Evolutionary conservation across 1,140 invertebrate genomes (phyloP), one percentile per base, ranked within the genome.

Genomic region (Akabosia matsudoensis): DNA sequence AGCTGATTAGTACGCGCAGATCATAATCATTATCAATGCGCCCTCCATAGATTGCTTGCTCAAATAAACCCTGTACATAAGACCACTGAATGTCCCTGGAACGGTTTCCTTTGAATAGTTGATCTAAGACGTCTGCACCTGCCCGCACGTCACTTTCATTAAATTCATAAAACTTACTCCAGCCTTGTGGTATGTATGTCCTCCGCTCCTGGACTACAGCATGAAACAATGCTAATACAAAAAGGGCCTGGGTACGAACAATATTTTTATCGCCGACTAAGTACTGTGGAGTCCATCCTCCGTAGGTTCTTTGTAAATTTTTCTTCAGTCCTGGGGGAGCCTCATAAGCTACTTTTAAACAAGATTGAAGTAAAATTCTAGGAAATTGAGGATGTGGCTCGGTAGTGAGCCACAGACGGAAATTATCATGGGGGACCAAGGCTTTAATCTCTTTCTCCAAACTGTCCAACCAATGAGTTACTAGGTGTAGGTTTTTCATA

Each of bases 141-240:
- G 93, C 92, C 74, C 90, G 88, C 0, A 97, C 85, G 85, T 97
- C 96, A 0, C 91, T 88, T 79, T 92, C 90, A 45, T 90, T 93
- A 85, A 97, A 97, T 82, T 97, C 95, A 84, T 97, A 97, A 83
- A 90, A 92, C 83, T 92, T 93, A 0, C 90, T 91, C 93, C 93
- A 95, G 1, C 92, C 93, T 86, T 92, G 91, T 7, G 92, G 93
- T 80, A 96, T 93, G 83, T 90, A 97, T 78, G 89, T 92, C 77
- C 95, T 86, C 70, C 96, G 87, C 85, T 97, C 95, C 83, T 97
- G 94, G 24, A 97, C 84, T 4, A 96, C 87, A 0, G 95, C 93
- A 84, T 97, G 94, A 74, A 95, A 88, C 90, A 92, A 94, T 10
- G 92, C 89, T 13, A 95, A 82, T 1, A 90, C 86, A 83, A 95